Evolutionary conservation across 2,888 invertebrate species (phyloP), one percentile per base, ranked within the genome.

Genomic region (Synanthedon vespiformis): DNA sequence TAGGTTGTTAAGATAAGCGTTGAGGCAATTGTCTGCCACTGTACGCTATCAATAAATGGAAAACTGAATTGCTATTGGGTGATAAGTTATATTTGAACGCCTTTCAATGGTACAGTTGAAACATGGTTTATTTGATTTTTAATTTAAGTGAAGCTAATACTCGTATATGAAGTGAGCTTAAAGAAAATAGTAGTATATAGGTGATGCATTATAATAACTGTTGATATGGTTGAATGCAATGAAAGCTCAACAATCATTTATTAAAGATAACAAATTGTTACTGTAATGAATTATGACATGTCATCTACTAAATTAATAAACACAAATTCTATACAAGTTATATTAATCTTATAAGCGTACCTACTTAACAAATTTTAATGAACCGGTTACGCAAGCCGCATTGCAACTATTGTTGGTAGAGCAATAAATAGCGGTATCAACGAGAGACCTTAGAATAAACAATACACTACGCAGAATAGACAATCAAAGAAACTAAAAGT

Each of bases 351-450:
- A 14, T 14, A 14, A 12, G n/a, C 3, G 22, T 22, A 22, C 22
- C 5, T 44, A 44, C 51, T 50, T 47, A 27, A 63, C 61, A 61
- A 61, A 63, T 62, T 63, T 61, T 64, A 63, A 67, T 65, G 63
- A 65, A 72, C 69, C 67, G 63, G 68, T 65, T 70, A 60, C 56
- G 60, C 65, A 56, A 53, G 65, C 64, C 59, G 58, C 59, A 63
- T 61, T 63, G 63, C 60, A 56, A 59, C 59, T 60, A 63, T 66
- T 68, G 64, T 66, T 63, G 54, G 54, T 27, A 56, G 60, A 53
- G 57, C 57, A 61, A 64, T 67, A 68, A 64, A 63, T 63, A 63
- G 54, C 57, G 54, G 58, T 63, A 65, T 65, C 62, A 59, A 58
- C 55, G 53, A 54, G 56, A 52, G 51, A 59, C 56, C 56, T 58